Percentiles rank a stretch among this genome's conserved stretches.
These are phyloP conservation scores for Drosophila oshimai DNA, from an alignment of 1,140 invertebrate species.

Conservation along the genomic window DNA sequence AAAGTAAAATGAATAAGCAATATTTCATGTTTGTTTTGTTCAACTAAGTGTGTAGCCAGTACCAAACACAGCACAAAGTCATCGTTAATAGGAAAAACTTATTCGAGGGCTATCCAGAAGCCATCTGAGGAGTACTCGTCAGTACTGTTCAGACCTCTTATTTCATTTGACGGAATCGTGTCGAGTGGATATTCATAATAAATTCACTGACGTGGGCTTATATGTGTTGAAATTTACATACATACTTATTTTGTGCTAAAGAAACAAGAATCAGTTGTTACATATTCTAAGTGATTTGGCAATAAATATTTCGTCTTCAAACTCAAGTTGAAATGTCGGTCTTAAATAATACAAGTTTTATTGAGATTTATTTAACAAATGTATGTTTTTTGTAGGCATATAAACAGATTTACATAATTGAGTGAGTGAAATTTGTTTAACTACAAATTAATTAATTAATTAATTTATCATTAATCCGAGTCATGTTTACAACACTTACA, in stretches of 20 bases:
- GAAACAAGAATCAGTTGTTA: slow-evolving; percentile 69
- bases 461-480: too few species aligned
- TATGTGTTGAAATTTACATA: slow-evolving; percentile 79
- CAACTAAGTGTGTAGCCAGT: slow-evolving; percentile 76
- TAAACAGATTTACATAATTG: neutral
- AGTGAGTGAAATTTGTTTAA: slow-evolving; percentile 30
- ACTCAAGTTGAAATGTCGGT: slow-evolving; percentile 21
- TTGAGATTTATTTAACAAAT: neutral
- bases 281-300: slow-evolving; percentile 59
- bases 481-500: too few species aligned
- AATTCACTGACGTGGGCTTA: slow-evolving; percentile 82
- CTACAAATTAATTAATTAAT: too few species aligned
- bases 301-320: slow-evolving; percentile 54
- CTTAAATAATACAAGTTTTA: neutral
- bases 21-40: slow-evolving; percentile 79
- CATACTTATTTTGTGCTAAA: slow-evolving; percentile 69
- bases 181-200: slow-evolving; percentile 83
- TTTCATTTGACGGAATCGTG: slow-evolving; percentile 83
- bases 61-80: slow-evolving; percentile 73
- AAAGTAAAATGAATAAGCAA: slow-evolving; percentile 69
- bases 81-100: slow-evolving; percentile 83
- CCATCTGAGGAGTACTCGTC: slow-evolving; percentile 83
- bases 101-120: slow-evolving; percentile 83
- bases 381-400: too few species aligned
- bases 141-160: slow-evolving; percentile 83